Evolutionary conservation across 1,140 invertebrate species (phyloP), one percentile per base, ranked within the genome.

Genomic region (Bombyx mori): DNA sequence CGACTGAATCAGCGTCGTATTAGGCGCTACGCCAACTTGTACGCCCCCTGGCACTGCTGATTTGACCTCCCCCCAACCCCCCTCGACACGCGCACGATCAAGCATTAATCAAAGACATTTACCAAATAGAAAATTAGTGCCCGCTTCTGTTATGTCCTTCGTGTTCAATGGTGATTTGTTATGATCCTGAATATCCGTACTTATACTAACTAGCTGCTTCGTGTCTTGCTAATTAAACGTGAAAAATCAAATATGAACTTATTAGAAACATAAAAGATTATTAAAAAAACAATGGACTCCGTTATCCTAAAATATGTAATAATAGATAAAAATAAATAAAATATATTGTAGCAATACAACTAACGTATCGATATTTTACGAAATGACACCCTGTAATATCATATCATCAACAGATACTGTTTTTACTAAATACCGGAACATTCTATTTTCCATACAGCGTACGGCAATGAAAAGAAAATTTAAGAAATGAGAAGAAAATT

Each of bases 1-100:
- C 66, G 75, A 82, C 79, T 85, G 10, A 85, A 87, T 66, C 82
- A 82, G 66, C 83, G 82, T 71, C 60, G 85, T 8, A 47, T 87
- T 76, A 79, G 82, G 59, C 82, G 80, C 63, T 85, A 79, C 66
- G 82, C 66, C 56, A 86, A 86, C 68, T 68, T 86, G 57, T 86
- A 83, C 71, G 80, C 82, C 58, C 83, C 83, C 6, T 86, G 83
- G 83, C 69, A 83, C 53, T 85, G 79, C 61, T 86, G 75, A 65
- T 50, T 48, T 35, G 12, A 51, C n/a, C 22, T 2, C 18, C 49
- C 7, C 9, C 18, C 18, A 22, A 51, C 49, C 12, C 49, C 18
- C 12, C 48, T n/a, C 48, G 48, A 12, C 48, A 22, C n/a, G 48
- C 22, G 48, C 48, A 12, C 48, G 48, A 18, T 12, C 48, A 12